Evolutionary conservation across 2,797 vertebrate species (phyloP), one percentile per base, ranked within the genome.

Genomic region (Vultur gryphus): DNA sequence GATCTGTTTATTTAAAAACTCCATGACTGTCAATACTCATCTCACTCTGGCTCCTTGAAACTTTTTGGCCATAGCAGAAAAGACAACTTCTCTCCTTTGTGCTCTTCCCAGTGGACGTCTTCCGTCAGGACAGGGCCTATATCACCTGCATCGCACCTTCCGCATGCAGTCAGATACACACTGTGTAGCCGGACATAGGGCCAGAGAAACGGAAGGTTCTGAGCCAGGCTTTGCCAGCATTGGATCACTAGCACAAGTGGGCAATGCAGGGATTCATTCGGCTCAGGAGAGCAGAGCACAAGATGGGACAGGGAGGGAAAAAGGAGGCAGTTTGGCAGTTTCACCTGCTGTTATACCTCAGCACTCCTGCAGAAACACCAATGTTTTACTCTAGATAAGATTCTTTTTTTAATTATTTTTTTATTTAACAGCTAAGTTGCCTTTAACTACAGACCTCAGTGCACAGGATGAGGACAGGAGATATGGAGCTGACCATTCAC

Each of bases 91-190:
- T n/a, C 33, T 7, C 7, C 24, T 78, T 72, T 24, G 12, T 31
- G 35, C 29, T 46, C 19, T 67, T 57, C 57, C 61, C 33, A 19
- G n/a, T 11, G 39, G 5, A 43, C 6, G 51, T 24, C 1, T 58
- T 71, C 52, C 28, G 19, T 41, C 54, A 62, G 58, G 54, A 57
- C 29, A 59, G 12, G 11, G 24, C 20, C 20, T 43, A 3, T 13
- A 31, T 13, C 24, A 37, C 8, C 46, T 20, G 6, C 7, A 7
- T 21, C 4, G 0, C 54, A 18, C 20, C 4, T 10, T 39, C 33
- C 4, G 5, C 3, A 0, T 2, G 2, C 24, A 18, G 59, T 18
- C 64, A 6, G 48, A 18, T 3, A 21, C 10, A 13, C 2, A 0
- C 29, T 35, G 21, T 8, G 23, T 10, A 78, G 55, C 43, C 19